Evolutionary conservation across 2,797 vertebrate species (phyloP), one percentile per base, ranked within the genome.

Genomic region (Gobio occitaniae): DNA sequence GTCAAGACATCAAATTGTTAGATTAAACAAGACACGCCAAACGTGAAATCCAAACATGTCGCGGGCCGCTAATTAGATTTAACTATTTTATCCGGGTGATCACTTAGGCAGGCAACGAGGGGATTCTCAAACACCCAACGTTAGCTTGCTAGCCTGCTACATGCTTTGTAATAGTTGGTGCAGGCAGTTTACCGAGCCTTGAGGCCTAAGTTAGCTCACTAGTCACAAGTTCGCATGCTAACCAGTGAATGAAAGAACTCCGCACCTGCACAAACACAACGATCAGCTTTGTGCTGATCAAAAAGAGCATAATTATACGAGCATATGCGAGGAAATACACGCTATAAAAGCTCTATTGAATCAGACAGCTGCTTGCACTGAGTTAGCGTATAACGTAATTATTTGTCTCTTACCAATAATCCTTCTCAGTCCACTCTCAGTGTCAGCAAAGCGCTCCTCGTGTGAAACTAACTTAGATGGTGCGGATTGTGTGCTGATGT

Each of bases 371-470:
- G 83, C 48, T 69, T n/a, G 50, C 61, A 79, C 9, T 0, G 78
- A 76, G 66, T 50, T 83, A 85, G 84, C 76, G 21, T 32, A 16
- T 6, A 84, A 61, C 92, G 93, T 92, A 94, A 94, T 92, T 90
- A 88, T 77, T 87, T 83, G 54, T 12, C 87, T 90, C 95, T 96
- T 94, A 96, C 96, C 95, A 96, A 96, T 95, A 96, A 95, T 94
- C 94, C 95, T 95, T 96, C 96, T 93, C 94, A 90, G 93, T 95
- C 93, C 94, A 94, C 96, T 94, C 92, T 93, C 94, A 91, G 92
- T 91, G 94, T 87, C 89, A 85, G 90, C 95, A 94, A 96, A 95
- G 93, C 95, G 93, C 95, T 93, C 94, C 95, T 93, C 93, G 92
- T 89, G 90, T 91, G 80, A 86, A 86, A 86, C 92, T 77, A 88